Evolutionary conservation across 2,888 invertebrate species (phyloP).

Genomic region (Protula sp.): DNA sequence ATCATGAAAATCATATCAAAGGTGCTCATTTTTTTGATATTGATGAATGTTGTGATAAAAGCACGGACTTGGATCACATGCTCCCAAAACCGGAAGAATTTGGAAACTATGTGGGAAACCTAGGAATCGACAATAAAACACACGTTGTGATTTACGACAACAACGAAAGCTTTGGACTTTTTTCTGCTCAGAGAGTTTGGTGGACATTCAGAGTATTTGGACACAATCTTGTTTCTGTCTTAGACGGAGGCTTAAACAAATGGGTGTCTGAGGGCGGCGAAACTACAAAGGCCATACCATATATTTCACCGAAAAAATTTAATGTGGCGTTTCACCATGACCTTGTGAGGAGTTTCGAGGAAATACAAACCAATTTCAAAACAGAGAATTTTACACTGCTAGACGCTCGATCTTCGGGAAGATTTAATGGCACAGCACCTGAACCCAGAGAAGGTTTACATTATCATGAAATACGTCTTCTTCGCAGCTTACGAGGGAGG

Average conservation of each 20-base stretch:
- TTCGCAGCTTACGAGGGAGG: too few species aligned
- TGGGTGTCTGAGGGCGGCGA: conserved; percentile 32
- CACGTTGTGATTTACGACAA: conserved; percentile 47
- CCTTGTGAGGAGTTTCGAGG: conserved; percentile 35
- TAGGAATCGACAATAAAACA: conserved; percentile 39
- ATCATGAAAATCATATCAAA: conserved; percentile 38
- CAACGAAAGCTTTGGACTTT: conserved; percentile 32
- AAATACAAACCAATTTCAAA: conserved; percentile 34
- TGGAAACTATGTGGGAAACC: conserved; percentile 36
- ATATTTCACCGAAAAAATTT: conserved; percentile 22
- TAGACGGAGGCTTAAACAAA: conserved; percentile 41
- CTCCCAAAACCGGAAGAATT: conserved; percentile 35
- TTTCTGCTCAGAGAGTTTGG: conserved; percentile 44
- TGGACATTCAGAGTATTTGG: conserved; percentile 46
- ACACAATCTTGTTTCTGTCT: conserved; percentile 35
- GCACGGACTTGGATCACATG: conserved; percentile 35
- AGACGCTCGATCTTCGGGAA: conserved; percentile 40
- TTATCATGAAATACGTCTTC: background rate
- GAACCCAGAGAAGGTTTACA: conserved; percentile 43
- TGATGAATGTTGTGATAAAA: conserved; percentile 37
- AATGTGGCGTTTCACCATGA: conserved; percentile 26
- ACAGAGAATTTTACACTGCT: conserved; percentile 30
- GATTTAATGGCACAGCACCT: conserved; percentile 41
- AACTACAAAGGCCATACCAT: conserved; percentile 15
- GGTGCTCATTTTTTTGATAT: conserved; percentile 47